Conservation (phyloP, 2,113 vertebrate genomes). For the Chinchilla lanigera region DNA sequence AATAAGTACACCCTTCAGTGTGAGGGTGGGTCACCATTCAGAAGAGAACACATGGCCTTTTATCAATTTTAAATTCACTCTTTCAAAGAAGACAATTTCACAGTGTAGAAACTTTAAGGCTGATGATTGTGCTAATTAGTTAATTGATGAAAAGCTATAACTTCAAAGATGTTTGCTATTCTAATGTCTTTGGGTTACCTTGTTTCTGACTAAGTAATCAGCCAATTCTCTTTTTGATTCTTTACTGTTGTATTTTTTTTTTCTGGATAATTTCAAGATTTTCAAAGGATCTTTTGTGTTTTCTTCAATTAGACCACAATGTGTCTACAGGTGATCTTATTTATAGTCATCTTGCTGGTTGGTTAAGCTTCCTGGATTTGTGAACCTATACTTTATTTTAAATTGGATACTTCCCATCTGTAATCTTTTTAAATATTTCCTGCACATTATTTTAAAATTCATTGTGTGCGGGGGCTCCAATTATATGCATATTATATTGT, state of each 20-base stretch:
- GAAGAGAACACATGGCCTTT: background rate
- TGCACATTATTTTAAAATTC: background rate
- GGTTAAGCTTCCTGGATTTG: background rate
- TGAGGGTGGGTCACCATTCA: background rate
- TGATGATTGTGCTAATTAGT: background rate
- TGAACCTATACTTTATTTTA: background rate
- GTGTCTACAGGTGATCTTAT: background rate
- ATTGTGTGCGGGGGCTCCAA: background rate
- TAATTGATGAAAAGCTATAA: background rate
- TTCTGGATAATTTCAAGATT: background rate
- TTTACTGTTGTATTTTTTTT: background rate
- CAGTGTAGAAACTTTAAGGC: background rate
- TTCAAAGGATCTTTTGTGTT: background rate
- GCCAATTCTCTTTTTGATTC: background rate
- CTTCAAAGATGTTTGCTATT: background rate
- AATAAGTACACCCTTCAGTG: background rate
- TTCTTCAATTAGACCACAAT: background rate
- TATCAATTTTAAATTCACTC: background rate
- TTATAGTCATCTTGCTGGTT: background rate
- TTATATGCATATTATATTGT: too few relatives aligned
- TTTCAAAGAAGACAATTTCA: background rate
- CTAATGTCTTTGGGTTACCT: background rate
- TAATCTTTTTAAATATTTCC: background rate
- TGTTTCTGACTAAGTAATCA: background rate
- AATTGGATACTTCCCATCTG: background rate